phyloP scores from a whole-genome alignment of 2,888 invertebrate genomes.

The Petrolisthes manimaculis region DNA sequence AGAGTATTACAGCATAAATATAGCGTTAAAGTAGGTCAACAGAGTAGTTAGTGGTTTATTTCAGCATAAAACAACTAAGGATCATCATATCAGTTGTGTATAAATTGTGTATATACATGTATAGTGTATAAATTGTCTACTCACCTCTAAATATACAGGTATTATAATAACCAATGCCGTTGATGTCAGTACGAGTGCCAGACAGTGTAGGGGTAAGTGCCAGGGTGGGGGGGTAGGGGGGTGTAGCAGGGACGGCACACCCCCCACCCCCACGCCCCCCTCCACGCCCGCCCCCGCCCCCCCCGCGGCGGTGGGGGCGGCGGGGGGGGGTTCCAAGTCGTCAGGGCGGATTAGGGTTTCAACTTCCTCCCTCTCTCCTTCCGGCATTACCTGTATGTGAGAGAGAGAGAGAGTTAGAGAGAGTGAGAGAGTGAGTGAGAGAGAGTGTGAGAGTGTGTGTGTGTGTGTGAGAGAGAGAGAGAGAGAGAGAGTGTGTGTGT shows the following conservation, averaged over 20 bases:
- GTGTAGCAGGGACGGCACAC: conserved; percentile 28
- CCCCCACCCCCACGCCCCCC: neutral
- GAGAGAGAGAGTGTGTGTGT: too few species aligned
- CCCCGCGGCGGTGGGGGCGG: neutral
- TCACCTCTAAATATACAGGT: conserved; percentile 54
- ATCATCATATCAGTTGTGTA: too few species aligned
- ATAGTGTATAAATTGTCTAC: neutral
- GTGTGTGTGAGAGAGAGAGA: too few species aligned
- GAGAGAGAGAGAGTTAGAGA: too few species aligned
- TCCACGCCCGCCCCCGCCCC: neutral
- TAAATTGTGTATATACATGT: too few species aligned
- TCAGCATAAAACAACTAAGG: too few species aligned
- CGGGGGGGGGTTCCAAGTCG: conserved; percentile 39
- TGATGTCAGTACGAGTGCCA: conserved; percentile 30
- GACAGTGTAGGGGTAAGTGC: conserved; percentile 48
- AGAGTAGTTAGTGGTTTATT: too few species aligned
- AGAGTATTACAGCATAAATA: too few species aligned
- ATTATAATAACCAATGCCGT: conserved; percentile 36
- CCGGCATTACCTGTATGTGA: conserved; percentile 45
- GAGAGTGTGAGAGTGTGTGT: too few species aligned
- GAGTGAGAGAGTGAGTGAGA: too few species aligned
- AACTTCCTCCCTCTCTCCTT: conserved; percentile 46
- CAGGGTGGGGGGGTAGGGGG: conserved; percentile 15
- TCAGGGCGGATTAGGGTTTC: conserved; percentile 55
- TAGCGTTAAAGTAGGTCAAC: too few species aligned